Evolutionary conservation across 2,888 invertebrate species (phyloP), one percentile per base, ranked within the genome.

Genomic region (Sceliomorpha sp.): DNA sequence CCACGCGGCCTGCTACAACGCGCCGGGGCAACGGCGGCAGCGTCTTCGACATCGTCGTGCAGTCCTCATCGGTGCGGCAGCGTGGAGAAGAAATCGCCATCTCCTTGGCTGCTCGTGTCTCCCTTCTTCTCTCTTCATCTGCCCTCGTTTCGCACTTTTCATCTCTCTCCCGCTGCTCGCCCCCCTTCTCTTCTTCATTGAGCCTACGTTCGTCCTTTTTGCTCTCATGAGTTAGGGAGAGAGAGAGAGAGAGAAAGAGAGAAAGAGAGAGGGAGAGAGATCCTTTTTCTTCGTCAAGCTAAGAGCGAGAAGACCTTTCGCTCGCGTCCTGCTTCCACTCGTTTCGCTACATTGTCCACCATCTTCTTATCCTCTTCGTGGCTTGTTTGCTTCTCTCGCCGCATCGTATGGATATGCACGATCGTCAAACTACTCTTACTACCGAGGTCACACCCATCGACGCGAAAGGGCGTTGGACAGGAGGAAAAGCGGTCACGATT

Each of bases 381-480:
- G 56, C 67, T 66, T 37, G 53, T 63, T 63, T 64, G 50, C 68
- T 69, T 63, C 67, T 72, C 66, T 70, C 73, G 62, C 70, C 72
- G 48, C 71, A 70, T 73, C 76, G 72, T 71, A 72, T 79, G 62
- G 75, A 77, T 78, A 81, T 81, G 77, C 79, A 75, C 73, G 77
- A 78, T 80, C 77, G 72, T 80, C 78, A 67, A 79, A 75, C 72
- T 72, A 73, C 73, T 78, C 75, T 77, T 74, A 74, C 78, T 73
- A 72, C 74, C 74, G 77, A 80, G 82, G 80, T 78, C 80, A 80
- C 79, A 79, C 76, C 78, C 78, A 80, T 78, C 79, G 74, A 79
- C 79, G 75, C 76, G 73, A 69, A 75, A 72, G 72, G 73, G 72
- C 69, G 67, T 75, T 70, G 77, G 74, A 76, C 75, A 75, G 72